A percentile compares a stretch with the other conserved stretches of the same genome.
These are phyloP conservation scores for Arctocebus calabarensis DNA, from an alignment of 2,797 vertebrate species.

Conservation along the genomic window DNA sequence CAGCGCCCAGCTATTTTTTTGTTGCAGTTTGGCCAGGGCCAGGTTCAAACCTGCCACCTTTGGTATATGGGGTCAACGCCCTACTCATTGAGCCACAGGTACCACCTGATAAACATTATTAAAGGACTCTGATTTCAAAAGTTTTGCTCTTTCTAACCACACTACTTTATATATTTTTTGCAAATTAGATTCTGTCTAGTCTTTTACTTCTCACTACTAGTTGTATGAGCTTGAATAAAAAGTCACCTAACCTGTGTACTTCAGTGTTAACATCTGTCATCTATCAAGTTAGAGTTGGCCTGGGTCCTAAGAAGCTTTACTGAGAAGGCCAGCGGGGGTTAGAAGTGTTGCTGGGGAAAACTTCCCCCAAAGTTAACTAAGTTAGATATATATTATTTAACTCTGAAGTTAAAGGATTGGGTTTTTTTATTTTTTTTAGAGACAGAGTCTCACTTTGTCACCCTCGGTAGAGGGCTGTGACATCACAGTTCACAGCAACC, in stretches of 20 bases:
- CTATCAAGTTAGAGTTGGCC: constrained; percentile 41
- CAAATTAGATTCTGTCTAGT: constrained; percentile 45
- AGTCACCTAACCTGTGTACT: not conserved
- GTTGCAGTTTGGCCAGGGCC: no score
- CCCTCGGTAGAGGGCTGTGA: no score
- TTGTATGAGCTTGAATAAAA: constrained; percentile 62
- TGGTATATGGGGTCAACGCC: no score
- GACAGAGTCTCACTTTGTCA: no score
- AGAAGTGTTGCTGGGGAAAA: constrained; percentile 44
- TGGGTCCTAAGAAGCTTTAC: constrained; percentile 4
- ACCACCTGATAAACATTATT: not conserved
- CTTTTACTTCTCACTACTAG: constrained; percentile 52
- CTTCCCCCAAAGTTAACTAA: constrained; percentile 37
- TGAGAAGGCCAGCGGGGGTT: constrained; percentile 31
- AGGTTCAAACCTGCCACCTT: no score
- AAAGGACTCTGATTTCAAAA: constrained; percentile 32
- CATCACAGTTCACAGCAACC: no score
- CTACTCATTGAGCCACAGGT: no score
- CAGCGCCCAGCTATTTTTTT: no score
- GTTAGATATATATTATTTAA: constrained; percentile 54
- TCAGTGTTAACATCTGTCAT: not conserved
- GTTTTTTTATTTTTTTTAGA: no score
- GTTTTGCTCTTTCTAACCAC: constrained; percentile 6
- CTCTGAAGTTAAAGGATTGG: not conserved
- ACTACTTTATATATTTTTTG: constrained; percentile 39